Base-by-base conservation (phyloP, 1,140 invertebrate species). In the Rhyzopertha dominica region DNA sequence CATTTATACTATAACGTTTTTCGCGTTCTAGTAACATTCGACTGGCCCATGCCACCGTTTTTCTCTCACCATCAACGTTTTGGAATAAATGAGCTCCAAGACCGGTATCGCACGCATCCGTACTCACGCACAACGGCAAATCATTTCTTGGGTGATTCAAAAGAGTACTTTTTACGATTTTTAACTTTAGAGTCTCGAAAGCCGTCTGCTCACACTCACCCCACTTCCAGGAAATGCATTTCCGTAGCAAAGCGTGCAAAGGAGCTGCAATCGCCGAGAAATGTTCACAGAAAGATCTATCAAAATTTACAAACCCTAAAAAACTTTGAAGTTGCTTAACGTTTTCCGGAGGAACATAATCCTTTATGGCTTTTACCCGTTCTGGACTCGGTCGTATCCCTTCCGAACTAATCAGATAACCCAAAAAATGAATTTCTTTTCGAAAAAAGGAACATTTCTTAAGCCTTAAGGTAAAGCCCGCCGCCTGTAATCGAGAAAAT, bases 71-170 rank as follows among this genome's bases (percentile, higher is more conserved):
- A 10, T 38, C 35, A 22, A 22, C 19, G 14, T 23, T 38, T 38
- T 22, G 35, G 14, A 38, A 38, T 22, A 38, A 20, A n/a, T 38
- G 4, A 20, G 20, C 22, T 10, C 22, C 35, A 12, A 38, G 25
- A 3, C 20, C 36, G 4, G 8, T 20, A 38, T 38, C 36, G 25
- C 36, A 38, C 5, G 2, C 36, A 22, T 38, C 2, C 13, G n/a
- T 25, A 24, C 25, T 14, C 12, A 38, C 9, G 10, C 13, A 41
- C n/a, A 17, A 41, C 5, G 39, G 39, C 5, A 41, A 0, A 14
- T 41, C 39, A 29, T 41, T n/a, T 16, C 25, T 41, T n/a, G 13
- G 26, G 25, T 35, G 39, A 18, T 30, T 29, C 13, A 41, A n/a
- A 16, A 32, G n/a, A 5, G 39, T 19, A 20, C 22, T 38, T 38